Evolutionary conservation across 2,888 invertebrate species (phyloP).

Genomic region (Stenotaenia linearis): DNA sequence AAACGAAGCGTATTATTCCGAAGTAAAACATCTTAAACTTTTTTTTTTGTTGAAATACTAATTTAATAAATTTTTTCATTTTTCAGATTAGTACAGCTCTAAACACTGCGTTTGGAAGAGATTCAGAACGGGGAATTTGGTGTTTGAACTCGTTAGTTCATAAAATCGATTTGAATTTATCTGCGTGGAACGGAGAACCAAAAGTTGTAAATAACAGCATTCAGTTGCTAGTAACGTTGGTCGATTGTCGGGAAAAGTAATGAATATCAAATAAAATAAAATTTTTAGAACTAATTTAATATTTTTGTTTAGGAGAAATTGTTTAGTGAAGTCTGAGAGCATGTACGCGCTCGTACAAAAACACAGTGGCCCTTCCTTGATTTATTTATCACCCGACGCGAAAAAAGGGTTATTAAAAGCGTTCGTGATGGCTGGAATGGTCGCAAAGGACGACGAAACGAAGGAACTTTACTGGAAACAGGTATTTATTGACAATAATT

Average conservation of each 20-base stretch:
- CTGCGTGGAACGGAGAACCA: conserved; percentile 58
- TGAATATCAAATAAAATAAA: no score
- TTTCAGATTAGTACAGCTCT: conserved; percentile 58
- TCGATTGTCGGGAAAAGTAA: conserved; percentile 54
- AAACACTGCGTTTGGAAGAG: conserved; percentile 59
- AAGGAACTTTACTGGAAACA: conserved; percentile 44
- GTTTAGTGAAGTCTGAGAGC: conserved; percentile 56
- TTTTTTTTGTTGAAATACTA: conserved; percentile 36
- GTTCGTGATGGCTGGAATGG: conserved; percentile 61
- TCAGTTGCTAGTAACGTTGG: conserved; percentile 55
- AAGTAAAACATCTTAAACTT: conserved; percentile 49
- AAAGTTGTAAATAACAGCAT: conserved; percentile 59
- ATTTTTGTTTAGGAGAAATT: conserved; percentile 54
- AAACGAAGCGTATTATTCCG: conserved; percentile 55
- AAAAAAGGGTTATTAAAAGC: conserved; percentile 65
- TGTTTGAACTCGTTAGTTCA: conserved; percentile 59
- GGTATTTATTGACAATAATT: conserved; percentile 37
- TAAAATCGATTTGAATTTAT: conserved; percentile 60
- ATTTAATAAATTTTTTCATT: conserved; percentile 34
- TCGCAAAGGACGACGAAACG: conserved; percentile 43
- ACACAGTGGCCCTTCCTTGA: conserved; percentile 52
- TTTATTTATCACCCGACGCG: conserved; percentile 55
- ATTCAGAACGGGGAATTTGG: conserved; percentile 61
- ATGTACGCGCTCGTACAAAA: conserved; percentile 55
- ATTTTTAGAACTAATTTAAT: no score